Percentiles rank a stretch among this genome's conserved stretches.
Evolutionary conservation across 2,888 invertebrate species (phyloP).

Genomic region (Abscondita cerata): DNA sequence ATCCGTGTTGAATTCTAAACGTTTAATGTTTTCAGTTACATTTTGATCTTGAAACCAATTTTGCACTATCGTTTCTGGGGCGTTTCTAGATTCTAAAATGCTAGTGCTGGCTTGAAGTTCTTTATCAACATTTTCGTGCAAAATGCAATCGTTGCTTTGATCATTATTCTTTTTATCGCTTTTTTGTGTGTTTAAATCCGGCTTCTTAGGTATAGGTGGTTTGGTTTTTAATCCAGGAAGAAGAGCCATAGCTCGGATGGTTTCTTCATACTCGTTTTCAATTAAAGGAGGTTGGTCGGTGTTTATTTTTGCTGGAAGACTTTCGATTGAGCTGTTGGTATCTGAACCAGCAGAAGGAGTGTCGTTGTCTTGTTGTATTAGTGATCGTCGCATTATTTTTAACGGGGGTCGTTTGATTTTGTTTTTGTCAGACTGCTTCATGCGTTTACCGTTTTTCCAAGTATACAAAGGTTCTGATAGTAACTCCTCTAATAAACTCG

Average conservation of each 20-base stretch:
- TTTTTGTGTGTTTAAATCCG: constrained; percentile 21
- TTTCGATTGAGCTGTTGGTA: constrained; percentile 14
- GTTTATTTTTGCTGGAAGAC: neutral
- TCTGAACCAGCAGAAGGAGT: constrained; percentile 19
- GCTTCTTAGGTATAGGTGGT: constrained; percentile 54
- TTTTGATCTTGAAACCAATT: constrained; percentile 40
- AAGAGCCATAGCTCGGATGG: constrained; percentile 36
- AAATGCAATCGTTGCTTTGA: neutral
- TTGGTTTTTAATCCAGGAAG: constrained; percentile 53
- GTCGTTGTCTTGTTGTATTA: constrained; percentile 6
- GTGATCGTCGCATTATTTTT: neutral
- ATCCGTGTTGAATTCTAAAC: constrained; percentile 26
- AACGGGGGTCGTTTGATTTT: neutral
- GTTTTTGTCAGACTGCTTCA: constrained; percentile 5
- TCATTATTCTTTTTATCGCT: no score
- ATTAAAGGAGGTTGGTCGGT: neutral
- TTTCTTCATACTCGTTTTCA: constrained; percentile 6
- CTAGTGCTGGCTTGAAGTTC: constrained; percentile 14
- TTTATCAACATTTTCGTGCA: neutral
- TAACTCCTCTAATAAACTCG: constrained; percentile 49
- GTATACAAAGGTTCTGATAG: constrained; percentile 50
- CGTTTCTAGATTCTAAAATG: constrained; percentile 14
- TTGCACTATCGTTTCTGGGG: constrained; percentile 30
- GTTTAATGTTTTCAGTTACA: constrained; percentile 11
- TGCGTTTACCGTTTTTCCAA: constrained; percentile 41